These are phyloP conservation scores for Pollachius pollachius DNA, from an alignment of 2,113 vertebrate species.

Conservation along the genomic window DNA sequence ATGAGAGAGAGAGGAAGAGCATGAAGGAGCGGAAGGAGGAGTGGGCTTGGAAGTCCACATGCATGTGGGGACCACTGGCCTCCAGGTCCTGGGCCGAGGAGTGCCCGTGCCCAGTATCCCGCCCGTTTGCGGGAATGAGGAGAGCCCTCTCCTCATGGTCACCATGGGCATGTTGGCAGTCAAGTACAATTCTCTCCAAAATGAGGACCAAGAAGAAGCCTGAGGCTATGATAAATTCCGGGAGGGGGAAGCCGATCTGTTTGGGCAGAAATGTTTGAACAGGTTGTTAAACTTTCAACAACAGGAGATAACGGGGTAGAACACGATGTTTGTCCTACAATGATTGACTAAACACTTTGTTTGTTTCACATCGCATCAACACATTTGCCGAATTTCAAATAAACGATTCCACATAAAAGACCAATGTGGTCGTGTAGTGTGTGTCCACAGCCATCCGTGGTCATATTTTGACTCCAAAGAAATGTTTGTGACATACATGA, in stretches of 20 bases:
- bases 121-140: conserved; percentile 44
- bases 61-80: conserved; percentile 70
- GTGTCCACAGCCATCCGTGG: too few species aligned
- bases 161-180: conserved; percentile 47
- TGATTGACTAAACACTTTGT: too few species aligned
- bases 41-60: conserved; percentile 74
- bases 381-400: too few species aligned
- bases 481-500: too few species aligned
- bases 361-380: too few species aligned
- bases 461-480: too few species aligned
- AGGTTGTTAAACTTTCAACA: not conserved
- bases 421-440: too few species aligned
- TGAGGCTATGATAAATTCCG: conserved; percentile 83
- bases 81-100: conserved; percentile 47
- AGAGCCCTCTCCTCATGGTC: conserved; percentile 57
- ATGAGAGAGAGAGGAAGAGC: conserved; percentile 85
- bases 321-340: too few species aligned
- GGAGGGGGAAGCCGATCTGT: conserved; percentile 74
- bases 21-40: conserved; percentile 82
- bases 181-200: conserved; percentile 80
- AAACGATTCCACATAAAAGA: too few species aligned
- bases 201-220: conserved; percentile 87
- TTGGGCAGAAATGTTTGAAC: conserved; percentile 1
- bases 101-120: conserved; percentile 27
- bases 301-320: not conserved